Conservation (phyloP, 2,113 vertebrate genomes). For the Equus quagga region DNA sequence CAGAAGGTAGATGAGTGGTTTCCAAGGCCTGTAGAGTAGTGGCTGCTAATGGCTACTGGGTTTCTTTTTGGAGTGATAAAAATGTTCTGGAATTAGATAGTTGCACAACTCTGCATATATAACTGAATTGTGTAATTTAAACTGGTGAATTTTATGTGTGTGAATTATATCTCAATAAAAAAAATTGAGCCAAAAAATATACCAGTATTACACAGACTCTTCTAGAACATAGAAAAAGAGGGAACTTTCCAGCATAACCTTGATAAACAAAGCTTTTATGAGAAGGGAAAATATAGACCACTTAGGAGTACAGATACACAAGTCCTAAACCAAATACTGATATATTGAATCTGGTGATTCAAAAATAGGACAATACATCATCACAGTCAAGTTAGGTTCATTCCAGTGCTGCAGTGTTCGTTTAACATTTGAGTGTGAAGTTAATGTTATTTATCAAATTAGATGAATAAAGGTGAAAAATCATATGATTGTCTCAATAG, state of each 20-base stretch:
- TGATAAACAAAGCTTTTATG: neutral
- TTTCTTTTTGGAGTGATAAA: neutral
- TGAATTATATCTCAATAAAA: neutral
- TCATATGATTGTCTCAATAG: neutral
- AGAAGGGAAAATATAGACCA: neutral
- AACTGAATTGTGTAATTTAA: neutral
- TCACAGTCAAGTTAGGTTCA: neutral
- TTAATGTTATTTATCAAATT: neutral
- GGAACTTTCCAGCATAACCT: neutral
- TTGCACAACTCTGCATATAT: neutral
- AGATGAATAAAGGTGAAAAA: neutral
- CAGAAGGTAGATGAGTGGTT: neutral
- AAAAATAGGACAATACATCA: neutral
- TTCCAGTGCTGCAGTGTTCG: neutral
- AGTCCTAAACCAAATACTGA: neutral
- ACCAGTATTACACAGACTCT: neutral
- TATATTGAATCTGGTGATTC: neutral
- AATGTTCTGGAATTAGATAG: neutral
- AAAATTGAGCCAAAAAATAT: neutral
- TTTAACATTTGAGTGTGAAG: neutral
- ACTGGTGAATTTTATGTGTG: neutral
- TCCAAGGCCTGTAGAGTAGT: neutral
- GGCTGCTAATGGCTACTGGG: neutral
- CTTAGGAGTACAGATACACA: neutral
- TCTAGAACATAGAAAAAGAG: neutral